Percentiles rank a stretch among this genome's conserved stretches.
phyloP scores from a whole-genome alignment of 2,888 invertebrate species.

The Biston stratarius region DNA sequence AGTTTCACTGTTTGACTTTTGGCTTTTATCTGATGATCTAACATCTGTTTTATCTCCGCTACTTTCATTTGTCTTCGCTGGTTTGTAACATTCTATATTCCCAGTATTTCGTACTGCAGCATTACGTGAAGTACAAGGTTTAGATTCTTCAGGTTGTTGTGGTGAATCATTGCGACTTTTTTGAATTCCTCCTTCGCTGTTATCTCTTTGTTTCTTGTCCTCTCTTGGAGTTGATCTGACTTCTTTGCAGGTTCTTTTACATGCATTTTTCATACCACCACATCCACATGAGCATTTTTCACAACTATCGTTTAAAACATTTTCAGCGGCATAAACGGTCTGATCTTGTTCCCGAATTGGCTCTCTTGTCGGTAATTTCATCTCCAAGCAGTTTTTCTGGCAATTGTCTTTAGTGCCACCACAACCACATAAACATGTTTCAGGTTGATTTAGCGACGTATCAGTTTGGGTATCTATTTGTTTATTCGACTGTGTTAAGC shows the following conservation, averaged over 20 bases:
- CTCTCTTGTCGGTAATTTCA: slow-evolving; percentile 6
- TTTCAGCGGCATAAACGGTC: not conserved
- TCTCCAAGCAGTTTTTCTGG: slow-evolving; percentile 1
- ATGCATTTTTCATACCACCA: slow-evolving; percentile 21
- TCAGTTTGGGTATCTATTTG: slow-evolving; percentile 12
- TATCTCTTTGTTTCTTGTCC: slow-evolving; percentile 3
- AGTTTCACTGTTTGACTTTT: slow-evolving; percentile 27
- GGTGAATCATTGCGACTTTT: slow-evolving; percentile 37
- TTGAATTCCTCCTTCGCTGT: slow-evolving; percentile 47
- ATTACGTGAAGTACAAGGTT: not conserved
- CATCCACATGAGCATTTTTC: slow-evolving; percentile 33
- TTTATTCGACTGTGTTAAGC: not conserved
- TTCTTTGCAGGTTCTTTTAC: slow-evolving; percentile 18
- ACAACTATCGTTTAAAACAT: not conserved
- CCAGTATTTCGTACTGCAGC: slow-evolving; percentile 2
- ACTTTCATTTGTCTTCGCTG: slow-evolving; percentile 19
- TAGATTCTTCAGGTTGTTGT: not conserved
- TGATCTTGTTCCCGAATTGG: slow-evolving; percentile 1
- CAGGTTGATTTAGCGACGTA: slow-evolving; percentile 7
- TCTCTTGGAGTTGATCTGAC: not conserved
- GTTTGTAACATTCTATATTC: not conserved
- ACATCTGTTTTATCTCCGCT: slow-evolving; percentile 13
- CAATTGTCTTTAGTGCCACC: slow-evolving; percentile 21
- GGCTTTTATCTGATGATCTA: slow-evolving; percentile 19
- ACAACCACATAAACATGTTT: slow-evolving; percentile 34